These are phyloP conservation scores for Drosophila koepferae DNA, from an alignment of 2,888 invertebrate genomes.

Conservation along the genomic window DNA sequence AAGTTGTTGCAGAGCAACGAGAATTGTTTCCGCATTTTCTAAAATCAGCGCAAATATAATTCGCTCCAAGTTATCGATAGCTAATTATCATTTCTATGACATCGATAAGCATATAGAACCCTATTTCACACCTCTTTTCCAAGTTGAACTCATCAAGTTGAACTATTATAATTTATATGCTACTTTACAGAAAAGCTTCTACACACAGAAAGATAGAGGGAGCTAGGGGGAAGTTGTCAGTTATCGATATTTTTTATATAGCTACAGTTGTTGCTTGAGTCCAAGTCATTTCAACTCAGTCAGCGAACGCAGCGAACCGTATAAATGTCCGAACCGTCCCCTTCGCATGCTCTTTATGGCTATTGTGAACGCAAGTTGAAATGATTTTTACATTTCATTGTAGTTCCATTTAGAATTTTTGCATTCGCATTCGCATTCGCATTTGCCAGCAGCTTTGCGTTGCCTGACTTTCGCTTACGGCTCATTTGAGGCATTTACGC, in stretches of 20 bases:
- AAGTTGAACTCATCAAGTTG: not conserved
- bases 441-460: conserved; percentile 20
- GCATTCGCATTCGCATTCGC: conserved; percentile 43
- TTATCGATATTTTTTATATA: not conserved
- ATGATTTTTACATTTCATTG: conserved; percentile 68
- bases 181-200: not conserved
- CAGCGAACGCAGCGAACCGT: conserved; percentile 8
- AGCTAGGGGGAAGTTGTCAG: not conserved
- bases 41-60: not conserved
- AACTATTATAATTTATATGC: not conserved
- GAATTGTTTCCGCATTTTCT: not conserved
- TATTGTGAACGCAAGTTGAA: conserved; percentile 59
- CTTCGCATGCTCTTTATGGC: conserved; percentile 19
- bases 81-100: not conserved
- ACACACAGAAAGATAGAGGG: not conserved
- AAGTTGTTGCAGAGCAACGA: too few species aligned
- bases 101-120: too few species aligned
- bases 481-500: conserved; percentile 17
- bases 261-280: not conserved
- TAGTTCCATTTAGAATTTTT: conserved; percentile 55
- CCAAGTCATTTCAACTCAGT: not conserved
- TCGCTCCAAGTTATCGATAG: not conserved
- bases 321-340: conserved; percentile 1
- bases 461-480: conserved; percentile 18
- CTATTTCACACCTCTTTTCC: not conserved